These are phyloP conservation scores for Ormyrus pomaceus DNA, from an alignment of 2,888 invertebrate species.

Conservation along the genomic window DNA sequence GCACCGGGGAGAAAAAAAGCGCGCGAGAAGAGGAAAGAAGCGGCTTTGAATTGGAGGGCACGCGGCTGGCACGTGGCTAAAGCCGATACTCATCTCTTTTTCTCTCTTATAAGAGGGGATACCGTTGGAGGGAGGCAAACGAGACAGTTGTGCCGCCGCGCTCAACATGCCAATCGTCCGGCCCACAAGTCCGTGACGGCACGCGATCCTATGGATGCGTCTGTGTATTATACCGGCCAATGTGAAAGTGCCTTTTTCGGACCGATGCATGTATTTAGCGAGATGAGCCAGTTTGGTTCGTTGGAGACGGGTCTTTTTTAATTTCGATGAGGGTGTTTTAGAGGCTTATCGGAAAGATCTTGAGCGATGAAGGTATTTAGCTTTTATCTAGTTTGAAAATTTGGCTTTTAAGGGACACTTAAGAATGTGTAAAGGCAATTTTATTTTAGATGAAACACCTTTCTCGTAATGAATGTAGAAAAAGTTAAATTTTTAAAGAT, in stretches of 20 bases:
- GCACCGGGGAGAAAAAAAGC: not conserved
- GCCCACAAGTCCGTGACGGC: constrained; percentile 61
- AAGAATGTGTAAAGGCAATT: not conserved
- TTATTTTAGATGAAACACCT: no score
- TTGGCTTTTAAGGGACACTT: not conserved
- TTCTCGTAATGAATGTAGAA: no score
- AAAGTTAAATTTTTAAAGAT: no score
- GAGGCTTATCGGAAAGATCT: no score
- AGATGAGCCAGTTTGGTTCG: no score
- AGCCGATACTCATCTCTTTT: constrained; percentile 51
- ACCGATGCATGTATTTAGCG: no score
- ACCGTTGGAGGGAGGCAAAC: constrained; percentile 11
- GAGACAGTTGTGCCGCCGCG: constrained; percentile 37
- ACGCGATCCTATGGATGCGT: constrained; percentile 56
- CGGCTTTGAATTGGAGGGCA: constrained; percentile 23
- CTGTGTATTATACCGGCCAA: constrained; percentile 19
- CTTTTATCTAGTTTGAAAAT: no score
- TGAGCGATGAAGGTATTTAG: no score
- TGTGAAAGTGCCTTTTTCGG: no score
- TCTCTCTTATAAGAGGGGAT: not conserved
- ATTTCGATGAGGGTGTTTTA: no score
- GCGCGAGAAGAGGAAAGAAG: not conserved
- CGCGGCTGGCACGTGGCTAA: constrained; percentile 52
- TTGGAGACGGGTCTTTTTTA: no score
- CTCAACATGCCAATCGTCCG: constrained; percentile 55